Evolutionary conservation across 2,797 vertebrate genomes (phyloP).

Genomic region (Leptatherina wallacei): DNA sequence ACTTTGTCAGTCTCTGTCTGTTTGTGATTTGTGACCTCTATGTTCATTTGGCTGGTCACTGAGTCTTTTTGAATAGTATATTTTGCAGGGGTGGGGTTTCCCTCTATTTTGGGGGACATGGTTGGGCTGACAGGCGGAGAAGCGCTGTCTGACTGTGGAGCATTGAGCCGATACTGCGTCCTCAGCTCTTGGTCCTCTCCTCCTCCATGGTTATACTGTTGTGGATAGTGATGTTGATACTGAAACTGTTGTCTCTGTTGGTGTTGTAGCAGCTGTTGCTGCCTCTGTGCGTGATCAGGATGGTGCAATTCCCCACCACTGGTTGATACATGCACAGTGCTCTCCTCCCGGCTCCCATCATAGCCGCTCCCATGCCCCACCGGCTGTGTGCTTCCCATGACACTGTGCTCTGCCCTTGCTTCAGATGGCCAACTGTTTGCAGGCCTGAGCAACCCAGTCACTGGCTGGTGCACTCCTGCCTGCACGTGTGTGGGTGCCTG

Average conservation of each 20-base stretch:
- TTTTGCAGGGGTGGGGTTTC: constrained; percentile 27
- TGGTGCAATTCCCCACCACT: constrained; percentile 31
- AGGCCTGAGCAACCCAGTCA: neutral
- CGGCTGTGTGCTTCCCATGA: constrained; percentile 45
- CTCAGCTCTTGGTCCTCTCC: constrained; percentile 42
- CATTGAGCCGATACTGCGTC: constrained; percentile 58
- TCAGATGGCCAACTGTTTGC: constrained; percentile 56
- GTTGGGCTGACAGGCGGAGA: constrained; percentile 47
- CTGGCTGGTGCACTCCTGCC: constrained; percentile 24
- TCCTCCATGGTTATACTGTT: constrained; percentile 35
- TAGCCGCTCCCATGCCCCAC: constrained; percentile 60
- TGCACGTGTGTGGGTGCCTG: constrained; percentile 49
- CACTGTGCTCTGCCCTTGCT: constrained; percentile 45
- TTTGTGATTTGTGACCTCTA: constrained; percentile 39
- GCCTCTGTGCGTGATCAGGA: constrained; percentile 55
- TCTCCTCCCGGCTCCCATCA: constrained; percentile 62
- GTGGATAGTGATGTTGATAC: constrained; percentile 38
- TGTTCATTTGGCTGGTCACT: constrained; percentile 37
- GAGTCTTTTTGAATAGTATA: constrained; percentile 55
- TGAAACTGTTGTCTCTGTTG: constrained; percentile 56
- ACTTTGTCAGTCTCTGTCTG: constrained; percentile 49
- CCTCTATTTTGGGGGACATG: constrained; percentile 14
- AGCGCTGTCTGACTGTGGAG: constrained; percentile 63
- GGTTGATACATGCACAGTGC: constrained; percentile 19
- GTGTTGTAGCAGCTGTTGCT: constrained; percentile 49